These are phyloP conservation scores for Physeter macrocephalus DNA, from an alignment of 2,113 vertebrate species.

Conservation along the genomic window DNA sequence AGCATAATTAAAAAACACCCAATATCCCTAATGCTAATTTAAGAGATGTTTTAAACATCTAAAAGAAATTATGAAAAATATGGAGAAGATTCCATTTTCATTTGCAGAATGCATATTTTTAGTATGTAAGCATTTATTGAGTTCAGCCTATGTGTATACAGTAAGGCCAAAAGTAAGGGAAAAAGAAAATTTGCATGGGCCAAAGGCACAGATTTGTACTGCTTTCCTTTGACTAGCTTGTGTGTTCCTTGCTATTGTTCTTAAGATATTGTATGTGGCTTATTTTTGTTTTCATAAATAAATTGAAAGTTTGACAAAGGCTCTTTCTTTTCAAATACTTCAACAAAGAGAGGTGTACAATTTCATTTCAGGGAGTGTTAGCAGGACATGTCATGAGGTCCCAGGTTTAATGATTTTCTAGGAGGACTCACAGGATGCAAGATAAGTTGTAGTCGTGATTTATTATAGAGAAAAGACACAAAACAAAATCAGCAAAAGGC, in stretches of 20 bases:
- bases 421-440: neutral
- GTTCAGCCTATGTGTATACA: neutral
- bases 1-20: neutral
- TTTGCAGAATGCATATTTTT: neutral
- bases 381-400: neutral
- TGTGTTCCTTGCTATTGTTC: neutral
- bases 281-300: constrained; percentile 1
- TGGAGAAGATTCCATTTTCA: neutral
- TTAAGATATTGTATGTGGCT: neutral
- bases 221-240: neutral
- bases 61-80: neutral
- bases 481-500: neutral
- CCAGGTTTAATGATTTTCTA: neutral
- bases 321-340: neutral
- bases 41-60: neutral
- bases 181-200: neutral
- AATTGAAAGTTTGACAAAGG: neutral
- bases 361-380: neutral
- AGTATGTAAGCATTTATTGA: neutral
- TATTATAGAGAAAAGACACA: neutral
- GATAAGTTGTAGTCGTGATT: neutral
- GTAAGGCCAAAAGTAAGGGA: neutral
- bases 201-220: neutral
- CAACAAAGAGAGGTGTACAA: neutral
- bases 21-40: neutral